Evolutionary conservation across 2,888 invertebrate species (phyloP).

Genomic region (Pyrrhosoma nymphula): DNA sequence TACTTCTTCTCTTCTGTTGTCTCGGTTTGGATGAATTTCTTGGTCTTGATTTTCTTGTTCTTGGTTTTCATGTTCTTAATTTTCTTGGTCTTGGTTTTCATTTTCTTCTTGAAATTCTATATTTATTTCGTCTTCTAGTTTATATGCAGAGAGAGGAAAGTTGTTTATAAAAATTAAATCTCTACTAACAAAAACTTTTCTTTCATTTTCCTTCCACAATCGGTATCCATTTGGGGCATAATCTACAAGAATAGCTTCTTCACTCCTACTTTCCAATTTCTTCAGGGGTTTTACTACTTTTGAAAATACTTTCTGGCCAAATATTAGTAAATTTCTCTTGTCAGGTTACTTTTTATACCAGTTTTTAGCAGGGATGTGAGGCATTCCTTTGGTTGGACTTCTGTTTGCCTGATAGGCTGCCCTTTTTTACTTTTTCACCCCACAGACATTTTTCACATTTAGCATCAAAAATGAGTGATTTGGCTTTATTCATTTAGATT

Average conservation of each 20-base stretch:
- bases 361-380: too few relatives aligned
- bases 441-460: conserved; percentile 73
- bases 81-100: too few relatives aligned
- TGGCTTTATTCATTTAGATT: conserved; percentile 72
- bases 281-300: too few relatives aligned
- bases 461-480: conserved; percentile 73
- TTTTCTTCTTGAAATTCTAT: too few relatives aligned
- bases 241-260: conserved; percentile 71
- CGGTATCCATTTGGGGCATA: conserved; percentile 74
- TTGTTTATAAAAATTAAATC: not conserved
- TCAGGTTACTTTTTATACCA: too few relatives aligned
- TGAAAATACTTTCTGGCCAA: too few relatives aligned
- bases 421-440: conserved; percentile 74
- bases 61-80: too few relatives aligned
- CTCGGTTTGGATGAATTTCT: conserved; percentile 73
- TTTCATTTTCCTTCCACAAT: conserved; percentile 73
- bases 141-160: not conserved
- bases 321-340: too few relatives aligned
- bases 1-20: conserved; percentile 73
- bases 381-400: conserved; percentile 69
- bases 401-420: conserved; percentile 74
- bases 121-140: not conserved
- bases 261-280: not conserved
- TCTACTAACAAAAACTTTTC: conserved; percentile 71
- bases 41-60: too few relatives aligned